A percentile compares a stretch with the other conserved stretches of the same genome.
Conservation (phyloP, 2,888 invertebrate species). For the Caenorhabditis zanzibari region DNA sequence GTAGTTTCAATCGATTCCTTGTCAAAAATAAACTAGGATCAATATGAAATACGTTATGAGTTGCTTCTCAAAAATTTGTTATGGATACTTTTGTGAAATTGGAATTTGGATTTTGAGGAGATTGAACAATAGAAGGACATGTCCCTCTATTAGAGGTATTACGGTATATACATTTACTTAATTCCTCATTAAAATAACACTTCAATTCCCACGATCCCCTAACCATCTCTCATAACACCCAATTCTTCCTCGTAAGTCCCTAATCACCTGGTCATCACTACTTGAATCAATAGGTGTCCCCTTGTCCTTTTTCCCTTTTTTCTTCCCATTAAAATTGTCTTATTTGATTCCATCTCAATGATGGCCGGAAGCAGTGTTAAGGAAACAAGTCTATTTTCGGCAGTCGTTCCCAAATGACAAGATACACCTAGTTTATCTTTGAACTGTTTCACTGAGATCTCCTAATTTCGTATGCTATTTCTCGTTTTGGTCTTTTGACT, state of each 20-base stretch:
- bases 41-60: too few species aligned
- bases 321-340: constrained; percentile 37
- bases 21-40: too few species aligned
- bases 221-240: neutral
- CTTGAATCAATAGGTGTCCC: constrained; percentile 17
- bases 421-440: constrained; percentile 42
- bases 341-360: constrained; percentile 46
- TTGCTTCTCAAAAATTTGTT: too few species aligned
- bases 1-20: too few species aligned
- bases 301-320: constrained; percentile 5
- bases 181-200: neutral
- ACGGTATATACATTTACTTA: neutral
- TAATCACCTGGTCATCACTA: constrained; percentile 36
- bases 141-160: too few species aligned
- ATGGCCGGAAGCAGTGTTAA: constrained; percentile 51
- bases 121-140: too few species aligned
- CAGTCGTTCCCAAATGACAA: constrained; percentile 11
- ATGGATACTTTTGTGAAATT: too few species aligned
- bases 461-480: neutral
- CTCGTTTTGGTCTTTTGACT: constrained; percentile 16
- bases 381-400: constrained; percentile 55
- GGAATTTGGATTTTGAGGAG: too few species aligned
- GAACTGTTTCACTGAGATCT: constrained; percentile 24
- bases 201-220: neutral
- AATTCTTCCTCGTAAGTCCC: constrained; percentile 8